phyloP scores from a whole-genome alignment of 2,888 invertebrate genomes.

The Stenodema calcarata region DNA sequence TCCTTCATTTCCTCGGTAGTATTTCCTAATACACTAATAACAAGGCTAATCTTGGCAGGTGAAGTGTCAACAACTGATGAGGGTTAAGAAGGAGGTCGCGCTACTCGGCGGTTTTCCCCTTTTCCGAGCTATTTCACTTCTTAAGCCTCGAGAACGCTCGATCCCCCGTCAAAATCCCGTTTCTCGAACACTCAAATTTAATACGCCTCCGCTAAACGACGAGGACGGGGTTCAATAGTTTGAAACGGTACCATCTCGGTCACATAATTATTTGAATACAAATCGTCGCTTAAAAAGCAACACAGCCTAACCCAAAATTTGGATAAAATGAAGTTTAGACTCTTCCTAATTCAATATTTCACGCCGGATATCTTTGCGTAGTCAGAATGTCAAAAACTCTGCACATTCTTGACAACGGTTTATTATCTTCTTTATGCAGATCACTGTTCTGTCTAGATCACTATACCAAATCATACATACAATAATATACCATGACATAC shows the following conservation, averaged over 20 bases:
- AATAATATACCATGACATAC: no score
- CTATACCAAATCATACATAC: no score
- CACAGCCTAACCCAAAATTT: no score
- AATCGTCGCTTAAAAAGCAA: no score
- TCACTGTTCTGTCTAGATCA: no score
- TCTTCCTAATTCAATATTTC: no score
- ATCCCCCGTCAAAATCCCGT: background rate
- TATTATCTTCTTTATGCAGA: no score
- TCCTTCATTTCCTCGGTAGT: background rate
- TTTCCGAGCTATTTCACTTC: background rate
- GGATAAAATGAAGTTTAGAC: no score
- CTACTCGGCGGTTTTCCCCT: background rate
- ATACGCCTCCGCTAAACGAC: background rate
- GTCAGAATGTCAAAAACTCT: no score
- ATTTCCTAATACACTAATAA: conserved; percentile 32
- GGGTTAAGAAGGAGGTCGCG: background rate
- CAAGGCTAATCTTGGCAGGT: conserved; percentile 20
- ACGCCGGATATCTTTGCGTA: no score
- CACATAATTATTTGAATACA: no score
- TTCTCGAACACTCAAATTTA: background rate
- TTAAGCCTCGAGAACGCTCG: background rate
- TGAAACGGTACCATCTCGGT: background rate
- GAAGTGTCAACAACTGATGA: conserved; percentile 1
- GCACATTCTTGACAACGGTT: no score
- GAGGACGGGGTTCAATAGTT: background rate